Evolutionary conservation across 2,888 invertebrate genomes (phyloP), one percentile per base, ranked within the genome.

Genomic region (Campoplex nolae): DNA sequence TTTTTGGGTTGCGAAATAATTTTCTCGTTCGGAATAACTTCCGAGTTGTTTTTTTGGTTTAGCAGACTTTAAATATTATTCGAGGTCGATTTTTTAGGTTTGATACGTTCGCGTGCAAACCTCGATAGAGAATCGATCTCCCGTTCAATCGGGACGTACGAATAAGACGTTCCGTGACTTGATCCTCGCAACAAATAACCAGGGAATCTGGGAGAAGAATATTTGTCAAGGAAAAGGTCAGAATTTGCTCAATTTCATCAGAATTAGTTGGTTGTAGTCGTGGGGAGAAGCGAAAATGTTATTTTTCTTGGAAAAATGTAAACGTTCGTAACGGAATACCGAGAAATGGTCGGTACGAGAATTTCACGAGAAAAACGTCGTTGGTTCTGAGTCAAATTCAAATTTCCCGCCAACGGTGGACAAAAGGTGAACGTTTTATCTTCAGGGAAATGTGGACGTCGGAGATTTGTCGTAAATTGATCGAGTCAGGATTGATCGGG

Each of bases 191-290:
- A 18, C 45, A 13, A 51, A 18, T 16, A 32, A 8, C 3, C 35
- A 35, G 9, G 35, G 18, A 45, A 51, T 18, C 16, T 13, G 32
- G 13, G 13, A 58, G 3, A 28, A 7, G 51, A 48, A 45, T 32
- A 74, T 74, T 56, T 54, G 54, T 35, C 56, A 38, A n/a, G 32
- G 35, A 35, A 18, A 74, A 56, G 11, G 73, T 74, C 74, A 56
- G 6, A 56, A 3, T 54, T 23, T 3, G 13, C 23, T 32, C 11
- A 1, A 62, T 62, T 16, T 6, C 6, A 32, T 32, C 16, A 1
- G 16, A 16, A 16, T 9, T 1, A 16, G 32, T 62, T 62, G 16
- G 16, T 16, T 23, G 6, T 11, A 56, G 11, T 56, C 9, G 56
- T 56, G 28, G 9, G 0, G n/a, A 8, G 56, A 2, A 11, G 3